Conservation (phyloP, 2,797 vertebrate genomes). For the Threskiornis aethiopicus region DNA sequence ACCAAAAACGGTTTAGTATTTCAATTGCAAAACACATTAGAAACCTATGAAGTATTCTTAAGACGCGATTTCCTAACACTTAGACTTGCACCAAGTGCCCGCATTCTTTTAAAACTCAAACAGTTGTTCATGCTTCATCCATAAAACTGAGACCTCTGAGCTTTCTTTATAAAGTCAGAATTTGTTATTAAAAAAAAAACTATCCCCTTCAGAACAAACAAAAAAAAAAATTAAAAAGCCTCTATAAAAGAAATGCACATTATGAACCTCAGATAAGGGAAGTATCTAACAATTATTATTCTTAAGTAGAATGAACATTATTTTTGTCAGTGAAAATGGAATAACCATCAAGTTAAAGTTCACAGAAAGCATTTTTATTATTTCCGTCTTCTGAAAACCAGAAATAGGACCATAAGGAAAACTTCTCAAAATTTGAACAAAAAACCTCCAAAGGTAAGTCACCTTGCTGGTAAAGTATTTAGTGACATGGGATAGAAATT, state of each 20-base stretch:
- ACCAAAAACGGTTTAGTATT: neutral
- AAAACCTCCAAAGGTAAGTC: neutral
- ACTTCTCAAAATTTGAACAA: neutral
- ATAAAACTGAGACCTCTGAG: neutral
- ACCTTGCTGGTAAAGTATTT: neutral
- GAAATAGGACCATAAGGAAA: neutral
- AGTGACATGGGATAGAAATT: neutral
- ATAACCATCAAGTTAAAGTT: neutral
- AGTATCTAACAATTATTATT: neutral
- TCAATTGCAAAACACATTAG: neutral
- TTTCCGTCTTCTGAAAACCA: neutral
- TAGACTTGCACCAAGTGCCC: neutral
- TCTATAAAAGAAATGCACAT: neutral
- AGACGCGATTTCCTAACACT: neutral
- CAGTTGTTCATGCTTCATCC: neutral
- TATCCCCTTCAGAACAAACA: neutral
- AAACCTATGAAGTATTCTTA: neutral
- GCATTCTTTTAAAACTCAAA: neutral
- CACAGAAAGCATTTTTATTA: neutral
- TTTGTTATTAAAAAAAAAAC: neutral
- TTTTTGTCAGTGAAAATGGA: neutral
- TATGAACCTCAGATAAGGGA: neutral
- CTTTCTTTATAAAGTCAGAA: neutral
- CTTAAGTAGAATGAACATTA: accelerated
- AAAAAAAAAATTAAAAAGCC: neutral